Evolutionary conservation across 2,888 invertebrate genomes (phyloP).

Genomic region (Chouioia cunea): DNA sequence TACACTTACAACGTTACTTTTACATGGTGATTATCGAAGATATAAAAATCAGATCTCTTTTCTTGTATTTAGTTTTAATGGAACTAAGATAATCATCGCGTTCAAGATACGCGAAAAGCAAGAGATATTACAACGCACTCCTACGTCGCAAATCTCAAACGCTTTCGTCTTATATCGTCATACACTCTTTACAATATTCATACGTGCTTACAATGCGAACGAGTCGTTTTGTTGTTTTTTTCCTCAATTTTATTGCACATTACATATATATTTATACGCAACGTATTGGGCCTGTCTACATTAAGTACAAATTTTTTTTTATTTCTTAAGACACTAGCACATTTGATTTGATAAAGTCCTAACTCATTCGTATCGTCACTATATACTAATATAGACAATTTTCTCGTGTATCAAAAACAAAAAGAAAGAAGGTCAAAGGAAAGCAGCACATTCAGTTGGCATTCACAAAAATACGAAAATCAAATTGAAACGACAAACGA

Average conservation of each 20-base stretch:
- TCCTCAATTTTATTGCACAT: too few relatives aligned
- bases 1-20: constrained; percentile 9
- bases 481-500: constrained; percentile 18
- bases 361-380: constrained; percentile 5
- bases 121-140: neutral
- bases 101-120: constrained; percentile 13
- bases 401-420: too few relatives aligned
- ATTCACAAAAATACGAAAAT: neutral
- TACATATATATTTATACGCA: too few relatives aligned
- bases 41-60: constrained; percentile 35
- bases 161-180: constrained; percentile 14
- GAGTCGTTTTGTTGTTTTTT: too few relatives aligned
- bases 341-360: constrained; percentile 39
- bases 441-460: too few relatives aligned
- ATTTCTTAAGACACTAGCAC: constrained; percentile 28
- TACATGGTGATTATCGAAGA: constrained; percentile 18
- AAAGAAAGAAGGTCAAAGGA: too few relatives aligned
- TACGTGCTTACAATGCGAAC: neutral
- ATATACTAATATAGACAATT: too few relatives aligned
- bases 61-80: too few relatives aligned
- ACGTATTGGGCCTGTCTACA: too few relatives aligned
- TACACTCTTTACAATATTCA: constrained; percentile 9
- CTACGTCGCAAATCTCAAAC: constrained; percentile 1
- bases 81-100: neutral
- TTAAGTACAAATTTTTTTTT: too few relatives aligned